phyloP scores from a whole-genome alignment of 2,888 invertebrate species.

The Diabrotica balteata region DNA sequence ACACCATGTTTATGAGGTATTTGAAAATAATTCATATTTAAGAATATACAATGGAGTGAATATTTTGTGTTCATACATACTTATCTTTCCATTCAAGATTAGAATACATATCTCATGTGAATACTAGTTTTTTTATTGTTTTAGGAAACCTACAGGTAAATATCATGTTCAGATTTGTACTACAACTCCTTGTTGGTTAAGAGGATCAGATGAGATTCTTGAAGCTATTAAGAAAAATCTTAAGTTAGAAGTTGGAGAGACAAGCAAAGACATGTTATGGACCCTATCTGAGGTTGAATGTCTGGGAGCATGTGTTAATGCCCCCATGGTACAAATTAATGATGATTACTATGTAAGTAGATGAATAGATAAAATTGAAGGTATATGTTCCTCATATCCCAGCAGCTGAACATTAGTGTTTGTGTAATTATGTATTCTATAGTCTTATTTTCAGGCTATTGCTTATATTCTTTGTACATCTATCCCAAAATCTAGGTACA shows the following conservation, averaged over 20 bases:
- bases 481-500: too few species aligned
- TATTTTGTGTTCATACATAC: neutral
- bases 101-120: neutral
- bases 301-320: conserved; percentile 99
- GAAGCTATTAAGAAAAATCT: conserved; percentile 69
- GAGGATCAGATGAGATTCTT: conserved; percentile 92
- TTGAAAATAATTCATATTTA: too few species aligned
- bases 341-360: conserved; percentile 94
- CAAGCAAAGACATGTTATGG: conserved; percentile 84
- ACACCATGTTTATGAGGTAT: conserved; percentile 97
- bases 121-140: conserved; percentile 18
- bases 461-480: too few species aligned
- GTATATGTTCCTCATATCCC: too few species aligned
- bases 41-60: too few species aligned
- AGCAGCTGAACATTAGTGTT: too few species aligned
- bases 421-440: too few species aligned
- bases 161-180: conserved; percentile 97
- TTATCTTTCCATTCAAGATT: too few species aligned
- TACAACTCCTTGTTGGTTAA: conserved; percentile 97
- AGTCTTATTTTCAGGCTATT: too few species aligned
- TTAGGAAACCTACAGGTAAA: conserved; percentile 88
- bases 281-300: conserved; percentile 98
- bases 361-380: too few species aligned
- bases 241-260: conserved; percentile 77
- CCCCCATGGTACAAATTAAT: conserved; percentile 97